A percentile compares a stretch with the other conserved stretches of the same genome.
Conservation (phyloP, 2,888 invertebrate species). For the Drosophila niveifrons region DNA sequence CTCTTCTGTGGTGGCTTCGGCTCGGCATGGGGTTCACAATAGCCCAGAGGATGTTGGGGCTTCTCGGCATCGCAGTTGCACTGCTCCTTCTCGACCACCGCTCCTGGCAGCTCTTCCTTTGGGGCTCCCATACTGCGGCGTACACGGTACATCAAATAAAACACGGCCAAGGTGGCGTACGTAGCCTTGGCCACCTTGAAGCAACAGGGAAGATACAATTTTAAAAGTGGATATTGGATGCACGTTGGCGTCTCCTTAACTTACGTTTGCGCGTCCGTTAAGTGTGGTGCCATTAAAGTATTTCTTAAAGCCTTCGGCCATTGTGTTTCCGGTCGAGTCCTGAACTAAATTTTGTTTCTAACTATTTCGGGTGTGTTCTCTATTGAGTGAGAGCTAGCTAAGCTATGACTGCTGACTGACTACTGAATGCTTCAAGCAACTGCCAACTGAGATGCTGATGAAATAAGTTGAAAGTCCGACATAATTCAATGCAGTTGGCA, state of each 20-base stretch:
- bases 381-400: slow-evolving; percentile 11
- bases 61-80: slow-evolving; percentile 47
- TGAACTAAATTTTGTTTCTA: slow-evolving; percentile 1
- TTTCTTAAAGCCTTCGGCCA: slow-evolving; percentile 63
- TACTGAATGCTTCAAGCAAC: not conserved
- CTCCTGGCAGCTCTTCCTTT: slow-evolving; percentile 2
- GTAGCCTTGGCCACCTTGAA: slow-evolving; percentile 72
- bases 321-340: slow-evolving; percentile 27
- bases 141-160: slow-evolving; percentile 70
- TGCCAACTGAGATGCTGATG: slow-evolving; percentile 16
- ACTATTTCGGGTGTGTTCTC: slow-evolving; percentile 1
- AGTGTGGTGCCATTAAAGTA: slow-evolving; percentile 55
- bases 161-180: slow-evolving; percentile 69
- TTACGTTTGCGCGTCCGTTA: slow-evolving; percentile 58
- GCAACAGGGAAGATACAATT: not conserved
- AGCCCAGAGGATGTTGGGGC: not conserved
- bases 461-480: not conserved
- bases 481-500: not conserved
- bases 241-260: not conserved
- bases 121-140: slow-evolving; percentile 30
- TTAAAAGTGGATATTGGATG: too few relatives aligned
- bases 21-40: slow-evolving; percentile 7
- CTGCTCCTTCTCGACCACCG: not conserved
- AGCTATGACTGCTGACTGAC: not conserved
- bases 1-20: slow-evolving; percentile 38